These are phyloP conservation scores for Tringa solitaria DNA, from an alignment of 2,113 vertebrate genomes.

Conservation along the genomic window DNA sequence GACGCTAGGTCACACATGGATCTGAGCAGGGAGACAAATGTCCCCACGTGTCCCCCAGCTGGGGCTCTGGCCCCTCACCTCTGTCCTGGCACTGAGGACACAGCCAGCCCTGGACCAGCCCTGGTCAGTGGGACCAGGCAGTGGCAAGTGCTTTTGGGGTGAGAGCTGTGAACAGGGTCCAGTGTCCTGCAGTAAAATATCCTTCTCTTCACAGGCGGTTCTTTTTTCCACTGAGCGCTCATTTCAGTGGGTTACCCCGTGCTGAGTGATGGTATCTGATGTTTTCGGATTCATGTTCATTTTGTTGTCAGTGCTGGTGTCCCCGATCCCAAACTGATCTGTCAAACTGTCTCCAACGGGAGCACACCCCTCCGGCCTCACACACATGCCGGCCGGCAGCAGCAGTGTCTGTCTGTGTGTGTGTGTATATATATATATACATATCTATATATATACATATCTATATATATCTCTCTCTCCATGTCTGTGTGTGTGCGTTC, in stretches of 20 bases:
- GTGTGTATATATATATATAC: conserved; percentile 9
- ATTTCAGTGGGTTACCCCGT: conserved; percentile 45
- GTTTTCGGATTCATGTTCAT: conserved; percentile 67
- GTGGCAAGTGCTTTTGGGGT: neutral
- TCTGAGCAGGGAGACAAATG: neutral
- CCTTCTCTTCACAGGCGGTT: conserved; percentile 62
- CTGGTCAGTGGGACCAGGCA: neutral
- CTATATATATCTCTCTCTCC: neutral
- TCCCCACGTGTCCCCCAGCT: neutral
- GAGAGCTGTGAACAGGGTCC: neutral
- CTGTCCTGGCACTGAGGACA: neutral
- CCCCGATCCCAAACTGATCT: conserved; percentile 33
- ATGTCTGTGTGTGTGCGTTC: conserved; percentile 39
- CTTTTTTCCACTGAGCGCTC: conserved; percentile 25
- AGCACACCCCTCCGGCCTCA: conserved; percentile 13
- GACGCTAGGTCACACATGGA: neutral
- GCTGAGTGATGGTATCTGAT: conserved; percentile 59
- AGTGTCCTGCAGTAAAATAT: conserved; percentile 26
- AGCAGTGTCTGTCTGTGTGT: conserved; percentile 44
- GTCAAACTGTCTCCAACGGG: conserved; percentile 44
- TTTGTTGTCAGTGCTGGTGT: conserved; percentile 71
- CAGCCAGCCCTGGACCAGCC: neutral
- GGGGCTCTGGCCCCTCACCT: neutral
- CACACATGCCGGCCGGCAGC: neutral
- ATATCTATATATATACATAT: neutral